A percentile compares a stretch with the other conserved stretches of the same genome.
phyloP scores from a whole-genome alignment of 2,113 vertebrate species.

The Antennarius striatus region DNA sequence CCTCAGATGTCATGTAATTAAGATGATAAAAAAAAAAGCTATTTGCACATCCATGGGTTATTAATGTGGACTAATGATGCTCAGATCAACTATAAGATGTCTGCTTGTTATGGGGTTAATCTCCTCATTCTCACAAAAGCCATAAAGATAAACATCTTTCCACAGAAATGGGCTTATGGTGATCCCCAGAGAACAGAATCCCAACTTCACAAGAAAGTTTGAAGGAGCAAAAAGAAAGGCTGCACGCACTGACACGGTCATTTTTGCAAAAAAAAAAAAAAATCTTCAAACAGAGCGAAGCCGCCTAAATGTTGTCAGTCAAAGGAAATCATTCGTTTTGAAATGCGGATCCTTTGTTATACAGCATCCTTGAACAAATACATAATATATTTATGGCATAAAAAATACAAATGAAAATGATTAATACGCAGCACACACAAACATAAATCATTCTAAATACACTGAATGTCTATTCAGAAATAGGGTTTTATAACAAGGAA shows the following conservation, averaged over 20 bases:
- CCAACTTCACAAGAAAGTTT: constrained; percentile 73
- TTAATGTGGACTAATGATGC: constrained; percentile 82
- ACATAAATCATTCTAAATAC: constrained; percentile 4
- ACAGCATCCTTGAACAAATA: not conserved
- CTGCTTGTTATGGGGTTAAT: constrained; percentile 79
- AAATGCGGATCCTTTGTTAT: not conserved
- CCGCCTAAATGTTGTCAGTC: not conserved
- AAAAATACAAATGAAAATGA: not conserved
- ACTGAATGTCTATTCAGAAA: not conserved
- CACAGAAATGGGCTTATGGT: constrained; percentile 58
- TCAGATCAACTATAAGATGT: constrained; percentile 77
- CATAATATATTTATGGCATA: not conserved
- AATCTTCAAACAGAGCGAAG: constrained; percentile 23
- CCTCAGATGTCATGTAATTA: constrained; percentile 80
- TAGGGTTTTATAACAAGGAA: too few species aligned
- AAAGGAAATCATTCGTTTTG: not conserved
- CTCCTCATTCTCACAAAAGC: constrained; percentile 71
- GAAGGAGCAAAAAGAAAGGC: constrained; percentile 65
- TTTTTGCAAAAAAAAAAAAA: constrained; percentile 18
- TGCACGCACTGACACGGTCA: constrained; percentile 23
- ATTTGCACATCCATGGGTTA: constrained; percentile 78
- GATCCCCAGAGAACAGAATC: constrained; percentile 53
- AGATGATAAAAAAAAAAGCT: constrained; percentile 76
- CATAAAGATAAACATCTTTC: constrained; percentile 73
- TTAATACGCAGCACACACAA: not conserved